Percentiles rank a stretch among this genome's conserved stretches.
Evolutionary conservation across 2,797 vertebrate genomes (phyloP).

Genomic region (Knipowitschia caucasica): DNA sequence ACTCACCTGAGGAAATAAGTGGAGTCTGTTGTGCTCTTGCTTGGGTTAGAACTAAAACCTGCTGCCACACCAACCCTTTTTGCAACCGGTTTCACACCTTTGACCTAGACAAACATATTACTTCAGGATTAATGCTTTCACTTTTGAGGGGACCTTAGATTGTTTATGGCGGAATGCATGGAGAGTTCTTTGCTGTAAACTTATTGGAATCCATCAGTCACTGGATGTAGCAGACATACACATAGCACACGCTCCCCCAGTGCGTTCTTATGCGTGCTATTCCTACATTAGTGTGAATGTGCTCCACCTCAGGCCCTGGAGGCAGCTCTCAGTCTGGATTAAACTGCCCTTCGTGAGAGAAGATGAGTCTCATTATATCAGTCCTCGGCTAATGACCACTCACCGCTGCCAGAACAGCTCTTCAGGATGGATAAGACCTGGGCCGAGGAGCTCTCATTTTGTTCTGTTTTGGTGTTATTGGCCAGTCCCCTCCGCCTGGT

Average conservation of each 20-base stretch:
- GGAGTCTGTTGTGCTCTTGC: too few relatives aligned
- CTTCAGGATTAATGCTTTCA: not conserved
- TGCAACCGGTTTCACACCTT: too few relatives aligned
- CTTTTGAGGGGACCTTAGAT: not conserved
- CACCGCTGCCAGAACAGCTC: slow-evolving; percentile 47
- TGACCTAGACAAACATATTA: too few relatives aligned
- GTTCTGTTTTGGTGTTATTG: slow-evolving; percentile 47
- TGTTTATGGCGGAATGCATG: not conserved
- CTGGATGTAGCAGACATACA: not conserved
- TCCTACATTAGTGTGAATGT: slow-evolving; percentile 50
- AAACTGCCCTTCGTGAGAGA: slow-evolving; percentile 59
- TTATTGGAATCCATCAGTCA: not conserved
- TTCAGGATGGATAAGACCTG: slow-evolving; percentile 33
- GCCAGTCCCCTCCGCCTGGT: slow-evolving; percentile 30
- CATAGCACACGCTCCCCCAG: slow-evolving; percentile 5
- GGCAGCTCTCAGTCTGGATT: slow-evolving; percentile 53
- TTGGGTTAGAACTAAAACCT: too few relatives aligned
- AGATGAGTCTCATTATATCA: slow-evolving; percentile 65
- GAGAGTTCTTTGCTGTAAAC: not conserved
- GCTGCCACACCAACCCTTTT: too few relatives aligned
- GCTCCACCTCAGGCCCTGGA: slow-evolving; percentile 31
- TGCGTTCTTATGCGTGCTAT: slow-evolving; percentile 25
- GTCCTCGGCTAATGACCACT: slow-evolving; percentile 59
- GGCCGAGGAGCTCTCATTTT: slow-evolving; percentile 33
- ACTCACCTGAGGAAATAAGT: too few relatives aligned